These are phyloP conservation scores for Silurus asotus DNA, from an alignment of 2,113 vertebrate genomes.

Conservation along the genomic window DNA sequence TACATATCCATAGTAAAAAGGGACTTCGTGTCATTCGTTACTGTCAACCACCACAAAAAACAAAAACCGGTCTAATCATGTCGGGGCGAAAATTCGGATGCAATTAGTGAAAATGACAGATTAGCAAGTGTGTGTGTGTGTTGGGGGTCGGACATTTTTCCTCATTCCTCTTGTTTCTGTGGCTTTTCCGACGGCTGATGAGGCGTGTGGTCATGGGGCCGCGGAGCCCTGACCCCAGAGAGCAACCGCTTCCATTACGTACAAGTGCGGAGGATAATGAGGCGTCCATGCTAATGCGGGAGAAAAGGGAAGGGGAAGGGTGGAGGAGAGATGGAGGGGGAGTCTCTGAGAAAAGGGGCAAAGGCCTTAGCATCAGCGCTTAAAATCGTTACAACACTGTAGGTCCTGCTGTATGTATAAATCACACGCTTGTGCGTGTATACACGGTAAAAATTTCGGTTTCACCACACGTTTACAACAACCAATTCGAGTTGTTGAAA, in stretches of 20 bases:
- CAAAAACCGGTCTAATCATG: background rate
- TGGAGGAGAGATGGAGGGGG: conserved; percentile 1
- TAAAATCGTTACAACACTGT: too few species aligned
- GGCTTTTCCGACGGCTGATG: conserved; percentile 77
- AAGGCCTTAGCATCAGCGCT: too few species aligned
- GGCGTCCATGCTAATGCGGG: conserved; percentile 78
- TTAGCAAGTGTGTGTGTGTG: conserved; percentile 64
- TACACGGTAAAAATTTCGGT: background rate
- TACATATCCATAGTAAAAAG: too few species aligned
- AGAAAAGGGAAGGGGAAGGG: conserved; percentile 44
- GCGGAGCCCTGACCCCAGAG: conserved; percentile 74
- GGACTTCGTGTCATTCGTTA: too few species aligned
- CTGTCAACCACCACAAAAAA: background rate
- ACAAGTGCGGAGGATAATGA: conserved; percentile 80
- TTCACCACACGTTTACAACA: background rate
- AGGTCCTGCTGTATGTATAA: too few species aligned
- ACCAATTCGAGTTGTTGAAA: background rate
- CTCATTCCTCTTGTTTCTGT: conserved; percentile 66
- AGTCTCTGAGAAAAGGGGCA: too few species aligned
- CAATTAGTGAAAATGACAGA: conserved; percentile 66
- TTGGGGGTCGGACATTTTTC: conserved; percentile 57
- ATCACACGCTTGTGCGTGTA: too few species aligned
- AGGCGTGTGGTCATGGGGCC: conserved; percentile 64
- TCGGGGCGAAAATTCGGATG: background rate
- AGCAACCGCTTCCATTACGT: conserved; percentile 80